Percentiles rank a stretch among this genome's conserved stretches.
phyloP scores from a whole-genome alignment of 2,113 vertebrate genomes.

The Bettongia penicillata region DNA sequence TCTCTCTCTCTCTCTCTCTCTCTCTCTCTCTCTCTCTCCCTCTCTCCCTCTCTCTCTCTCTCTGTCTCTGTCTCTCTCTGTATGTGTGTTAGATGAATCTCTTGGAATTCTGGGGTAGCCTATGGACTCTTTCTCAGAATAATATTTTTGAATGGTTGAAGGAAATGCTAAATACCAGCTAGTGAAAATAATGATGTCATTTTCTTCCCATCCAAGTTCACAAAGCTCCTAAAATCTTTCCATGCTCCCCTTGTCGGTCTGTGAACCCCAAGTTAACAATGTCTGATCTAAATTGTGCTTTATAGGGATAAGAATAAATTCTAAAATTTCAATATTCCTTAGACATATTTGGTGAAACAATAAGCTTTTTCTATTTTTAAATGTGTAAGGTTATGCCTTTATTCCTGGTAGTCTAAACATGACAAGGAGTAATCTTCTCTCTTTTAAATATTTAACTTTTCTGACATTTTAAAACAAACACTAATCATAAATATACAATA shows the following conservation, averaged over 20 bases:
- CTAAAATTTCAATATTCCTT: constrained; percentile 53
- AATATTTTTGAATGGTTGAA: background rate
- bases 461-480: constrained; percentile 1
- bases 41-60: no score
- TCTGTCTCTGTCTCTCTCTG: no score
- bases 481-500: background rate
- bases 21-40: no score
- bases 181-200: background rate
- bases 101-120: background rate
- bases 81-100: background rate
- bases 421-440: background rate
- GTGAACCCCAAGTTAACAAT: background rate
- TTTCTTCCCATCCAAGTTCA: background rate
- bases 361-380: constrained; percentile 48
- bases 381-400: constrained; percentile 23
- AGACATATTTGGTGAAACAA: constrained; percentile 13
- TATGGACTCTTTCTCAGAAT: background rate
- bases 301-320: constrained; percentile 36
- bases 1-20: no score
- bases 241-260: background rate
- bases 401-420: constrained; percentile 27
- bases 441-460: constrained; percentile 39
- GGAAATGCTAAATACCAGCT: background rate
- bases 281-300: background rate
- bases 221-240: background rate